phyloP scores from a whole-genome alignment of 2,797 vertebrate species.

The Coranthus polyacanthus region DNA sequence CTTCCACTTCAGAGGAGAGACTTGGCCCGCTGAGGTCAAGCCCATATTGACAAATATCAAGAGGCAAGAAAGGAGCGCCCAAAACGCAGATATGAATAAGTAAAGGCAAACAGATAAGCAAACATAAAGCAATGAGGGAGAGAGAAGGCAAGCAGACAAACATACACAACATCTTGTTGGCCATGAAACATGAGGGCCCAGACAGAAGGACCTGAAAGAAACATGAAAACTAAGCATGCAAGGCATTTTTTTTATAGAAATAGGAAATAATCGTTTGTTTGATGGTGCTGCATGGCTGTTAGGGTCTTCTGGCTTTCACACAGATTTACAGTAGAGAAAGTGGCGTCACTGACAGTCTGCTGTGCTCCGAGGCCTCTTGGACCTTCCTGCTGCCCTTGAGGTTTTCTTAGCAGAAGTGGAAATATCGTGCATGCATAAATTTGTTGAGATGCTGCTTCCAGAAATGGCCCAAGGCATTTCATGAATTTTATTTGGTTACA shows the following conservation, averaged over 20 bases:
- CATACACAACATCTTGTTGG: conserved; percentile 47
- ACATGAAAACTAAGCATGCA: conserved; percentile 53
- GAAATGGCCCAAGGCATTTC: conserved; percentile 45
- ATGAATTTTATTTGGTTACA: conserved; percentile 57
- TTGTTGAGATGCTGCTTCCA: conserved; percentile 33
- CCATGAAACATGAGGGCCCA: conserved; percentile 58
- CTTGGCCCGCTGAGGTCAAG: conserved; percentile 81
- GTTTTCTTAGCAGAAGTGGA: conserved; percentile 20
- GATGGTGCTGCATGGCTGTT: conserved; percentile 49
- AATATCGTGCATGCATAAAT: conserved; percentile 33
- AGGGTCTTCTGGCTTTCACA: conserved; percentile 36
- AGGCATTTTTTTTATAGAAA: conserved; percentile 54
- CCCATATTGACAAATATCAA: conserved; percentile 84
- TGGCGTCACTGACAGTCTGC: conserved; percentile 15
- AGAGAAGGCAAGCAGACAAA: conserved; percentile 40
- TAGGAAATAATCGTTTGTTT: conserved; percentile 68
- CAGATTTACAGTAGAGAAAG: conserved; percentile 19
- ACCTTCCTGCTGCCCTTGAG: conserved; percentile 33
- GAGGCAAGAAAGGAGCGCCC: conserved; percentile 74
- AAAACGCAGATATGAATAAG: conserved; percentile 80
- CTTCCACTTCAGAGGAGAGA: conserved; percentile 80
- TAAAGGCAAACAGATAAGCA: conserved; percentile 75
- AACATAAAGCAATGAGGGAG: conserved; percentile 69
- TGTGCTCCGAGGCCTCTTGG: conserved; percentile 1
- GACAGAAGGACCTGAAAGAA: conserved; percentile 50